A percentile compares a stretch with the other conserved stretches of the same genome.
These are phyloP conservation scores for Lanistes nyassanus DNA, from an alignment of 1,140 invertebrate genomes.

Conservation along the genomic window DNA sequence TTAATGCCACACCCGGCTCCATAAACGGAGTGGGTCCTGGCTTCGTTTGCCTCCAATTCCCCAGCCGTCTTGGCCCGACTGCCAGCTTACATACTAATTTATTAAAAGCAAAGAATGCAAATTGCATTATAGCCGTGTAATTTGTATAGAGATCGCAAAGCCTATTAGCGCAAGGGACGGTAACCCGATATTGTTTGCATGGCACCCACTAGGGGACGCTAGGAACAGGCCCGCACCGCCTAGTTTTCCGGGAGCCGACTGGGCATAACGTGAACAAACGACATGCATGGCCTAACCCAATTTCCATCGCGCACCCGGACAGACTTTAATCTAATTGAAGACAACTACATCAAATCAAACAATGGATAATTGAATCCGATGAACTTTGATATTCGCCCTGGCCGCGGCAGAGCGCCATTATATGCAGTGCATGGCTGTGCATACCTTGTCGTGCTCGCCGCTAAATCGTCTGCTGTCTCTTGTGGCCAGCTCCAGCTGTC, in stretches of 20 bases:
- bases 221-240: conserved; percentile 8
- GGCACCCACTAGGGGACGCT: conserved; percentile 16
- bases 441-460: conserved; percentile 17
- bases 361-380: conserved; percentile 43
- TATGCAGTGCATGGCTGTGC: conserved; percentile 16
- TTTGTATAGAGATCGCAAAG: conserved; percentile 39
- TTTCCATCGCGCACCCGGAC: conserved; percentile 16
- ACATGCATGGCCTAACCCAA: conserved; percentile 35
- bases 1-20: conserved; percentile 37
- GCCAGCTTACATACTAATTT: conserved; percentile 45
- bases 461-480: too few species aligned
- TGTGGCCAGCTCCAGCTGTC: too few species aligned
- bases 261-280: conserved; percentile 31
- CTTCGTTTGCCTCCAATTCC: conserved; percentile 30
- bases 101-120: conserved; percentile 50
- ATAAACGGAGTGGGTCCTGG: conserved; percentile 27
- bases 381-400: conserved; percentile 41
- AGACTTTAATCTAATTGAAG: conserved; percentile 45
- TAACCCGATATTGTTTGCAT: conserved; percentile 33
- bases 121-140: conserved; percentile 45
- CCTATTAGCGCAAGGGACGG: conserved; percentile 29
- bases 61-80: conserved; percentile 16
- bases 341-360: conserved; percentile 45
- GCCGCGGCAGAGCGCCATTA: conserved; percentile 12
- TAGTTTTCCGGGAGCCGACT: conserved; percentile 7